Percentiles rank a stretch among this genome's conserved stretches.
phyloP scores from a whole-genome alignment of 92 coral and sea anemone genomes.

The Phenganax marumi region DNA sequence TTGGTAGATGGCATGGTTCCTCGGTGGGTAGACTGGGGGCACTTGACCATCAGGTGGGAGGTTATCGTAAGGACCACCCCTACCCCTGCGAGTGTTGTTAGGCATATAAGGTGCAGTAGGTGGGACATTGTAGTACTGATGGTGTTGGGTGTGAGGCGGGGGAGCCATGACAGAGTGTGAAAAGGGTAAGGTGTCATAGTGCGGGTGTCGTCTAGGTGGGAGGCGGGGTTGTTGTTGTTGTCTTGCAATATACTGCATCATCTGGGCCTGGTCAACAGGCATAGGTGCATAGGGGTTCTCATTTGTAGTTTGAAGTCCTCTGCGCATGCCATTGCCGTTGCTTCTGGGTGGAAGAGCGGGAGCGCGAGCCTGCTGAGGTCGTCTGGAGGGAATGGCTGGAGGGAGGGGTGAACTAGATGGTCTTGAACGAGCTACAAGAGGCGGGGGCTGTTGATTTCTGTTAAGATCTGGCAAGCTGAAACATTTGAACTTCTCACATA shows the following conservation, averaged over 20 bases:
- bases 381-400: slow-evolving; percentile 52
- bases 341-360: slow-evolving; percentile 68
- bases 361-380: slow-evolving; percentile 31
- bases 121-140: slow-evolving; percentile 22
- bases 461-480: slow-evolving; percentile 40
- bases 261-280: slow-evolving; percentile 59
- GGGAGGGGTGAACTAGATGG: slow-evolving; percentile 38
- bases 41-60: slow-evolving; percentile 45
- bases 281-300: slow-evolving; percentile 60
- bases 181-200: slow-evolving; percentile 50
- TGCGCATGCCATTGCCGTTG: not conserved
- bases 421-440: slow-evolving; percentile 27
- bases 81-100: not conserved
- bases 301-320: slow-evolving; percentile 28
- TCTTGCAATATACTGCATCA: slow-evolving; percentile 23
- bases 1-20: slow-evolving; percentile 12
- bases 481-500: slow-evolving; percentile 64
- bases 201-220: slow-evolving; percentile 71
- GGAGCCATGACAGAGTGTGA: not conserved
- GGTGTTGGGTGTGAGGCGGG: not conserved
- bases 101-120: not conserved
- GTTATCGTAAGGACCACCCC: slow-evolving; percentile 40
- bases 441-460: slow-evolving; percentile 33
- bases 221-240: slow-evolving; percentile 59
- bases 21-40: slow-evolving; percentile 20